These are phyloP conservation scores for Drosophila pallidifrons DNA, from an alignment of 1,140 invertebrate species.

Conservation along the genomic window DNA sequence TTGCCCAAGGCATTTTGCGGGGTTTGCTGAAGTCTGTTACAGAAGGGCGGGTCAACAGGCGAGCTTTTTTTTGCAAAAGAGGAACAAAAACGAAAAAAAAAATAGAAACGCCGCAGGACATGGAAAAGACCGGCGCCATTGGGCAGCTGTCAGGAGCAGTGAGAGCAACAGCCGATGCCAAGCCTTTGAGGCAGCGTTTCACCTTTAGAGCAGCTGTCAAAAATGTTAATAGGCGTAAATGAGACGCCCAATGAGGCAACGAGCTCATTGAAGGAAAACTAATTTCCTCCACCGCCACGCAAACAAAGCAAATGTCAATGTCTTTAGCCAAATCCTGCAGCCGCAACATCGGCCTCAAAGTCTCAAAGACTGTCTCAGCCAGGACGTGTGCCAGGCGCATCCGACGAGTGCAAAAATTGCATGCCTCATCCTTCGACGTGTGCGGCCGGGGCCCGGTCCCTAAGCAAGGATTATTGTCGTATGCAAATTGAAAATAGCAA, in stretches of 20 bases:
- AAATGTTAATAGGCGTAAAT: slow-evolving; percentile 78
- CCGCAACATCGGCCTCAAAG: neutral
- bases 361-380: neutral
- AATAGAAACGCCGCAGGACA: slow-evolving; percentile 57
- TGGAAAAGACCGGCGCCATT: slow-evolving; percentile 33
- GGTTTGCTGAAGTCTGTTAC: slow-evolving; percentile 5
- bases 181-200: slow-evolving; percentile 66
- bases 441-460: slow-evolving; percentile 48
- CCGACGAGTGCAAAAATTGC: slow-evolving; percentile 64
- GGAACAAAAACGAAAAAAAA: neutral
- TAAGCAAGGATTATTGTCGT: slow-evolving; percentile 63
- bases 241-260: slow-evolving; percentile 63
- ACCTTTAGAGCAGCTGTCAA: slow-evolving; percentile 70
- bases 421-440: slow-evolving; percentile 55
- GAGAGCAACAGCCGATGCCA: slow-evolving; percentile 33
- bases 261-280: slow-evolving; percentile 61
- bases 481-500: slow-evolving; percentile 55
- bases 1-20: slow-evolving; percentile 63
- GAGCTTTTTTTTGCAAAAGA: slow-evolving; percentile 19
- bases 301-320: slow-evolving; percentile 42
- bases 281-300: slow-evolving; percentile 59
- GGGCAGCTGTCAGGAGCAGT: slow-evolving; percentile 71
- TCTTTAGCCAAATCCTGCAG: slow-evolving; percentile 28
- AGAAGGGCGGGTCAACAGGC: slow-evolving; percentile 38
- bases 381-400: slow-evolving; percentile 75